Evolutionary conservation across 1,140 invertebrate species (phyloP).

Genomic region (Brachionus plicatilis): DNA sequence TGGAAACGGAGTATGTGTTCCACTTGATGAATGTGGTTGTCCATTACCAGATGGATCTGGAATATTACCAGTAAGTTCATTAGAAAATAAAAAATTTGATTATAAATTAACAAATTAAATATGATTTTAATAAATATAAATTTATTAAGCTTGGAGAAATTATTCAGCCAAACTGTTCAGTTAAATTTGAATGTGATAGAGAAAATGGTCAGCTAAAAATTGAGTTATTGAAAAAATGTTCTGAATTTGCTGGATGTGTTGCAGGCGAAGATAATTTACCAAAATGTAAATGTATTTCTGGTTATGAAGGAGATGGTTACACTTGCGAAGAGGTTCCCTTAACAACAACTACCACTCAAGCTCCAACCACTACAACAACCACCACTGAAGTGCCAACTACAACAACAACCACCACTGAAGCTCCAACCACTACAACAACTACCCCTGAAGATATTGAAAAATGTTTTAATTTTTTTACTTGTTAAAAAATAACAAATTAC

Average conservation of each 20-base stretch:
- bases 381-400: too few species aligned
- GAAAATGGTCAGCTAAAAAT: background rate
- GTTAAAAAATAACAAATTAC: too few species aligned
- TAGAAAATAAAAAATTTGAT: too few species aligned
- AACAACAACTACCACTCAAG: too few species aligned
- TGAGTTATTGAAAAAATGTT: background rate
- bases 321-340: background rate
- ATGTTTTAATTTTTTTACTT: too few species aligned
- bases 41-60: slow-evolving; percentile 6
- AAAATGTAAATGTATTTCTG: background rate
- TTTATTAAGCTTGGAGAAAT: background rate
- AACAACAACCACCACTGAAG: too few species aligned
- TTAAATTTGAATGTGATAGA: background rate
- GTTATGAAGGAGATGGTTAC: background rate
- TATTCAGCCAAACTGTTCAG: background rate
- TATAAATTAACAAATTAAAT: background rate
- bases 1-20: background rate
- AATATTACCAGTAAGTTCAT: background rate
- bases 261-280: background rate
- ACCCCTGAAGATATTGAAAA: too few species aligned
- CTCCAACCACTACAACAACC: too few species aligned
- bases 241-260: background rate
- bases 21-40: slow-evolving; percentile 11
- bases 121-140: background rate
- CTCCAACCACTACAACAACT: too few species aligned